These are phyloP conservation scores for Rhodophaea formosa DNA, from an alignment of 2,888 invertebrate species.

Conservation along the genomic window DNA sequence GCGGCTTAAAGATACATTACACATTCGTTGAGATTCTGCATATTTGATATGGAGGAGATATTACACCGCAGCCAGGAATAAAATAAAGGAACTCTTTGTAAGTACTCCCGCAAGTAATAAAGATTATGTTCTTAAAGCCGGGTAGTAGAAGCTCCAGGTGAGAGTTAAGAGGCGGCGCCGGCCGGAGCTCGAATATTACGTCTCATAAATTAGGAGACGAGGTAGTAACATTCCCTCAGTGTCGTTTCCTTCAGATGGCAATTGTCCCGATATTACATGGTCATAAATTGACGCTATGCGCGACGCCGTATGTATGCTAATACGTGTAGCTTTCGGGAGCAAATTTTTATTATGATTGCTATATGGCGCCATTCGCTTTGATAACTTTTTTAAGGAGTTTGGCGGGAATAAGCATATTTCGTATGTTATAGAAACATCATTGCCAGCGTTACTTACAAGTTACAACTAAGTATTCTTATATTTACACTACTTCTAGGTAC, in stretches of 20 bases:
- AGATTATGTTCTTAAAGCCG: slow-evolving; percentile 66
- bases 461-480: too few species aligned
- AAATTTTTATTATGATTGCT: slow-evolving; percentile 52
- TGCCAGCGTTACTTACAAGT: background rate
- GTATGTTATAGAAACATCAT: background rate
- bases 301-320: slow-evolving; percentile 51
- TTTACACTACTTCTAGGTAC: too few species aligned
- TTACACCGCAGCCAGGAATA: slow-evolving; percentile 48
- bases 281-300: slow-evolving; percentile 58
- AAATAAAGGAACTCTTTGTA: slow-evolving; percentile 56
- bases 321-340: slow-evolving; percentile 44
- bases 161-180: slow-evolving; percentile 36
- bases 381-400: slow-evolving; percentile 19
- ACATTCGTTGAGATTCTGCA: slow-evolving; percentile 48
- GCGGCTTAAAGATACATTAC: slow-evolving; percentile 39
- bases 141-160: slow-evolving; percentile 47
- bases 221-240: slow-evolving; percentile 54
- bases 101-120: slow-evolving; percentile 55
- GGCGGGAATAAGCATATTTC: background rate
- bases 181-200: slow-evolving; percentile 61
- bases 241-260: slow-evolving; percentile 60
- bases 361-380: slow-evolving; percentile 24
- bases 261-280: slow-evolving; percentile 71
- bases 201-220: slow-evolving; percentile 65
- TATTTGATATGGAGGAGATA: slow-evolving; percentile 50